phyloP scores from a whole-genome alignment of 2,888 invertebrate species.

The Polydesmus complanatus region DNA sequence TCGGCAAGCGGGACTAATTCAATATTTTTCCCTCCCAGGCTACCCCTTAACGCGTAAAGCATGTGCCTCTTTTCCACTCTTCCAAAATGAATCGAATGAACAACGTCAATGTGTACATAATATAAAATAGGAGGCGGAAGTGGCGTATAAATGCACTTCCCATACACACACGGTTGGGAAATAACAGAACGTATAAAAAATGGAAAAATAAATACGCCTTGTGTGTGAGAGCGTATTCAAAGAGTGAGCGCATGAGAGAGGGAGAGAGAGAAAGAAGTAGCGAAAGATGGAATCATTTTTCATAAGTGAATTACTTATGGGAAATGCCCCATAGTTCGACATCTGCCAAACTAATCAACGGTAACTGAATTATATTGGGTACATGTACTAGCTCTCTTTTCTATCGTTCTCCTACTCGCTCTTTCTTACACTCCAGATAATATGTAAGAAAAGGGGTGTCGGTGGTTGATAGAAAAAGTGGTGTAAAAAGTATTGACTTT shows the following conservation, averaged over 20 bases:
- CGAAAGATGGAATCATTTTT: not conserved
- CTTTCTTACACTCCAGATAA: not conserved
- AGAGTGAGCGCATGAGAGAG: no score
- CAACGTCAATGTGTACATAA: not conserved
- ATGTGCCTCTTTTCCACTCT: not conserved
- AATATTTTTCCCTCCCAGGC: not conserved
- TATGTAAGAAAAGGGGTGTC: not conserved
- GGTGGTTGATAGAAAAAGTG: not conserved
- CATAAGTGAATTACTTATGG: not conserved
- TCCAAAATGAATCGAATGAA: not conserved
- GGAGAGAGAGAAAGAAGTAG: no score
- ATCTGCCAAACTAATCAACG: not conserved
- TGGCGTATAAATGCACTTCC: not conserved
- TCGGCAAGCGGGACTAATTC: not conserved
- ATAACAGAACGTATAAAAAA: no score
- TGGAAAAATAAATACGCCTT: not conserved
- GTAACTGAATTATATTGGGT: not conserved
- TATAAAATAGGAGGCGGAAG: not conserved
- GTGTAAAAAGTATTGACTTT: not conserved
- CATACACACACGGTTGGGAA: not conserved
- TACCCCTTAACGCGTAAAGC: not conserved
- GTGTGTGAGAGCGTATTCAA: no score
- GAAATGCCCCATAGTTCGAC: not conserved
- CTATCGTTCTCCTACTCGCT: not conserved
- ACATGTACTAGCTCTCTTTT: not conserved